Conservation (phyloP, 37 sponge, comb jelly and placozoan genomes). For the Halichondria panicea region DNA sequence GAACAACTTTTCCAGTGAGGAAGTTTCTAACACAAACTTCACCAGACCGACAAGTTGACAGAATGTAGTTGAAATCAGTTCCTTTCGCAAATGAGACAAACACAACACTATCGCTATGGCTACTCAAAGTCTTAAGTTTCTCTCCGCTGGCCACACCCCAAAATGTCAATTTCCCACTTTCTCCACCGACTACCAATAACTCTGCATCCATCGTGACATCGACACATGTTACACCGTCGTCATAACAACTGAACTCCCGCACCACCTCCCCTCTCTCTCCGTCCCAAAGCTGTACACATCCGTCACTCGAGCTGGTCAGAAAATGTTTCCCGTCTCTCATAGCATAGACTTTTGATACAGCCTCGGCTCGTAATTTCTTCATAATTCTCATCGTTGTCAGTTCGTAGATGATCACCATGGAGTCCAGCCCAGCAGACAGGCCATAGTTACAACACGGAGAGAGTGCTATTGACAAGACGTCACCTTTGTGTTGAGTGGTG, state of each 20-base stretch:
- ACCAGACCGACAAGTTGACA: conserved; percentile 45
- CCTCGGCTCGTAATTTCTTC: not conserved
- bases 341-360: conserved; percentile 14
- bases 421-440: conserved; percentile 31
- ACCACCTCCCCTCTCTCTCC: conserved; percentile 24
- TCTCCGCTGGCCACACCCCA: conserved; percentile 55
- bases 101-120: conserved; percentile 42
- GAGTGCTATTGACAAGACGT: conserved; percentile 20
- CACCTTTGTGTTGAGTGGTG: not conserved
- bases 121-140: conserved; percentile 40
- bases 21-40: conserved; percentile 42
- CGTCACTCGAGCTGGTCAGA: conserved; percentile 22
- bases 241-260: not conserved
- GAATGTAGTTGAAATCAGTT: conserved; percentile 13
- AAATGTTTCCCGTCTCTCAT: conserved; percentile 21
- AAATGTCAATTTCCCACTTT: conserved; percentile 38
- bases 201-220: conserved; percentile 40
- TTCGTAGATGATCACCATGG: conserved; percentile 23
- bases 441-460: conserved; percentile 42
- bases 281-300: conserved; percentile 39
- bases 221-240: conserved; percentile 39
- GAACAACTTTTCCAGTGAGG: conserved; percentile 25
- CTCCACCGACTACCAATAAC: conserved; percentile 46
- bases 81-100: conserved; percentile 35
- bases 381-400: conserved; percentile 9